Base-by-base conservation (phyloP, 1,140 invertebrate genomes). In the Formica exsecta region DNA sequence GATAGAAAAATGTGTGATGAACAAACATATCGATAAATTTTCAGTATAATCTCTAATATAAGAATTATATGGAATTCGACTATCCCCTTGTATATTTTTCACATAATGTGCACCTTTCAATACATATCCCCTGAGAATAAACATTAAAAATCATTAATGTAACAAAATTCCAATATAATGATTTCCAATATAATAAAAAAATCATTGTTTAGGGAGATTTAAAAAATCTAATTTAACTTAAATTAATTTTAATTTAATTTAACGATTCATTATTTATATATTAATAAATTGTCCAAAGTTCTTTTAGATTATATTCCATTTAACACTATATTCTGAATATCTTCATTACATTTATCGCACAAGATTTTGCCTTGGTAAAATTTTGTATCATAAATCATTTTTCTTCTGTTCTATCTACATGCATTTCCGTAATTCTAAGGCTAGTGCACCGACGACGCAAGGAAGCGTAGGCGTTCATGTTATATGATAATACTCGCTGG, bases 401-500 rank as follows among this genome's bases (percentile, higher is more conserved):
- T 41, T 29, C 16, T 68, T 25, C 32, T 36, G 13, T 44, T 5
- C 38, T 74, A 87, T 87, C 48, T 59, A 29, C 25, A 32, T 59
- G 25, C n/a, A 54, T 86, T 83, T 7, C 54, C 79, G 57, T 11
- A 61, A 74, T 87, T 89, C 66, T 13, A 76, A 68, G 54, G 70
- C 32, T 51, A 62, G 13, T 76, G 70, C 70, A 75, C 41, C 57
- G 16, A 38, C 48, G 70, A 54, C 62, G 86, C 62, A 86, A 59
- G 51, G 41, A 54, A 83, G 75, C 79, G 84, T 90, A 65, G 89
- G 79, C 74, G 89, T 85, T 81, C 32, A 25, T 51, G 77, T 90
- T 91, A 86, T 41, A 62, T 75, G 87, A 91, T 88, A 88, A 90
- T 90, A 51, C 16, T 90, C 38, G 89, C 51, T 75, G 54, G 54